Evolutionary conservation across 1,140 invertebrate genomes (phyloP), one percentile per base, ranked within the genome.

Genomic region (Orius insidiosus): DNA sequence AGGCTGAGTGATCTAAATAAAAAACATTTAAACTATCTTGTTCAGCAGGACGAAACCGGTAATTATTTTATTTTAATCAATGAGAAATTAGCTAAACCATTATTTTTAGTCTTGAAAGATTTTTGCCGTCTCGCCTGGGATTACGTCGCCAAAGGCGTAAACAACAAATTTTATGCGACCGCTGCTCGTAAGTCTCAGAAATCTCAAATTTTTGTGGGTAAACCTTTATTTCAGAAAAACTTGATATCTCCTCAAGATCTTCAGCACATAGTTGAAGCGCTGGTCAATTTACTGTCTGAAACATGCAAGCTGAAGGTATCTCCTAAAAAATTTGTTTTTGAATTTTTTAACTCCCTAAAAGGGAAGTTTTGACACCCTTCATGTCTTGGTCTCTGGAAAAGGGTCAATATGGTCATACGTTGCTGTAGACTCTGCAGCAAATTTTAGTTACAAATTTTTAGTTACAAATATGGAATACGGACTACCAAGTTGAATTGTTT

Each of bases 161-260:
- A 51, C 31, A 44, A 39, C 2, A 53, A 53, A 45, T 35, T 51
- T 3, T 49, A 51, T 35, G 11, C 16, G 11, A 32, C 39, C 14
- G 47, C 46, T 18, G 46, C 52, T 0, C 49, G 52, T 53, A 35
- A 51, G 48, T 24, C 24, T 24, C 24, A 24, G 3, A 24, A 7
- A 24, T 3, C 24, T 4, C 24, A 24, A 24, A 24, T 24, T 24
- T 24, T 31, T 44, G 10, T 31, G 1, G 14, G 35, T 47, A 19
- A 6, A 6, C 3, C 14, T 49, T 52, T n/a, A n/a, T n/a, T 52
- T 14, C 34, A 54, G 53, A 54, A 45, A 52, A 54, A 47, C 39
- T 54, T 14, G 47, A 49, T 10, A 45, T 52, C 42, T 3, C 45
- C 51, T 37, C 43, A 52, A 33, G 14, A 41, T 31, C 40, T 54